Evolutionary conservation across 2,888 invertebrate genomes (phyloP), one percentile per base, ranked within the genome.

Genomic region (Trichopria drosophilae): DNA sequence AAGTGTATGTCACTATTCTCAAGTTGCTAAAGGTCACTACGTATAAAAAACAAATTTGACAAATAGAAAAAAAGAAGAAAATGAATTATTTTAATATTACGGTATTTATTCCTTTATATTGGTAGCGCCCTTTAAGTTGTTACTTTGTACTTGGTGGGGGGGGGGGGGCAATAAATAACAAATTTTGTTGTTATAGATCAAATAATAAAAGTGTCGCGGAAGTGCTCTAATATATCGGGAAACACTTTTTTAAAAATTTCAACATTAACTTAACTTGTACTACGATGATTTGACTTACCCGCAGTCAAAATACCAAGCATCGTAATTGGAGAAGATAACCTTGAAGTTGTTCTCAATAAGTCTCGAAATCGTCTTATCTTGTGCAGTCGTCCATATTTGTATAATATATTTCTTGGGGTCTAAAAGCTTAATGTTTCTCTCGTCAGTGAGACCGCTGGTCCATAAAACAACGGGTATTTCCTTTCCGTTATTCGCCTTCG

Each of bases 281-380:
- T 36, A 43, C 20, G 12, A 36, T 19, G 39, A 28, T 6, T 15
- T 12, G 16, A 60, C 70, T 66, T 50, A 76, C 68, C 93, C 93
- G 66, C 93, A 93, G 72, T 93, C 93, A 1, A 93, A 80, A 71
- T 93, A 93, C 3, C 90, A 76, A 0, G 88, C 88, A 68, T 93
- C 93, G 65, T 91, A 91, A 72, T 93, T 93, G 3, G 91, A 91
- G 56, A 93, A 79, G 56, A 93, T 92, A 16, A 92, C 73, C 19
- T 80, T 81, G 68, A 86, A 93, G 6, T 87, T 87, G 50, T 86
- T 86, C 39, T 83, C 76, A 2, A 92, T 74, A 1, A 93, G 77
- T 42, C 86, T 82, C 6, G 77, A 74, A 31, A 90, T 80, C 57
- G 84, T 84, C 0, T 79, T 71, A 66, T 90, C 88, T 0, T 63